Base-by-base conservation (phyloP, 2,888 invertebrate species). In the Toxonevra muliebris region DNA sequence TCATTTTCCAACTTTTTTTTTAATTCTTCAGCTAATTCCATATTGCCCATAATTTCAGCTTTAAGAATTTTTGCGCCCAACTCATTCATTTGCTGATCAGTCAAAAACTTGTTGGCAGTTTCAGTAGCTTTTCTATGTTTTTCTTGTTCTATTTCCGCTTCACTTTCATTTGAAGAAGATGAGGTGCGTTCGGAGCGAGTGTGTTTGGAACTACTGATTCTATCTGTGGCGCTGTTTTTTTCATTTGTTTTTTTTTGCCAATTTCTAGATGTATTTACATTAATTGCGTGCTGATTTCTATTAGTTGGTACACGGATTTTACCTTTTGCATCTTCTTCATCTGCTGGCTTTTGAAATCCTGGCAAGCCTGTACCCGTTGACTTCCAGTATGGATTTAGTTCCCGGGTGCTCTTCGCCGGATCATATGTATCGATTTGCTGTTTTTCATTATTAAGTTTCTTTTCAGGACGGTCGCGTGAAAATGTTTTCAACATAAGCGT, bases 331-430 rank as follows among this genome's bases (percentile, higher is more conserved):
- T 76, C 73, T 19, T 76, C 76, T 61, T 88, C 87, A 48, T 86
- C 84, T 19, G 77, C 72, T 10, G 85, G 85, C 70, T 80, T 84
- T 68, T 78, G 76, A 69, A 85, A 86, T 9, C 75, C 82, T 0
- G 97, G 97, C 68, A 97, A 81, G 1, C 97, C 97, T 63, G 89
- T 89, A 0, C 97, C 97, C 55, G 95, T 95, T 84, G 92, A 88
- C 87, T 92, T 95, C 96, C 96, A 97, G 80, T 94, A 93, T 0
- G 95, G 96, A 87, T 97, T 97, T 64, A 97, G 86, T 86, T 97
- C 97, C 77, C 91, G 87, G 1, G 84, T 85, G 81, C 91, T 92
- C 71, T 90, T 90, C 0, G 91, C 89, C 15, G 93, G 93, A 82
- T 90, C 88, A 76, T 91, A 91, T 52, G 88, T 86, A 77, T 89